phyloP scores from a whole-genome alignment of 64 coral and sea anemone species.

The Montipora cactus region DNA sequence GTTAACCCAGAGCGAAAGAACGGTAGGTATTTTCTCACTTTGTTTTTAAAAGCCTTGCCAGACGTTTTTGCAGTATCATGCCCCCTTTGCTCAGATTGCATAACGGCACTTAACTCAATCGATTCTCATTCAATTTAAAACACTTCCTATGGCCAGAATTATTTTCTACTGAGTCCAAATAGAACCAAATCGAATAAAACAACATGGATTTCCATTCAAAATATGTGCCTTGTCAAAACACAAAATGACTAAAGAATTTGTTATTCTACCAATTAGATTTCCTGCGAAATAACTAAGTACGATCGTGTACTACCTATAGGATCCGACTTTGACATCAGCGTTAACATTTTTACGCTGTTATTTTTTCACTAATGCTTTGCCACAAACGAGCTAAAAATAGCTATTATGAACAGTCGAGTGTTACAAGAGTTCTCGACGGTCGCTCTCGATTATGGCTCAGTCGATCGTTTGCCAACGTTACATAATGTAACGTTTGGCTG shows the following conservation, averaged over 20 bases:
- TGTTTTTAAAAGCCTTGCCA: background rate
- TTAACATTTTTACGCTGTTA: background rate
- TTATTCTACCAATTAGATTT: no score
- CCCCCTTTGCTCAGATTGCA: no score
- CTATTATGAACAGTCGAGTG: background rate
- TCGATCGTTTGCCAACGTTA: no score
- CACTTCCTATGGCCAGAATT: no score
- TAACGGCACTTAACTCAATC: no score
- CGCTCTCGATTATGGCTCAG: no score
- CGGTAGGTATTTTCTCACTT: background rate
- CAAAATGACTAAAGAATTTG: background rate
- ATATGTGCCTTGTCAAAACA: background rate
- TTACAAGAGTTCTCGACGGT: background rate
- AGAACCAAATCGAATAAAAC: no score
- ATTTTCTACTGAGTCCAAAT: no score
- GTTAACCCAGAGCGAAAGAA: background rate
- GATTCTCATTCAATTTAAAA: no score
- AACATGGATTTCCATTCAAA: background rate
- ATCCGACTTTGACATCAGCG: background rate
- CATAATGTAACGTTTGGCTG: no score
- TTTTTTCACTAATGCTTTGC: background rate
- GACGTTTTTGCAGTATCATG: no score
- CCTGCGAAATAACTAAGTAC: background rate
- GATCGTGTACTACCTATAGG: no score
- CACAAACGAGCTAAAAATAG: background rate